Evolutionary conservation across 2,797 vertebrate species (phyloP), one percentile per base, ranked within the genome.

Genomic region (Chrysolophus pictus): DNA sequence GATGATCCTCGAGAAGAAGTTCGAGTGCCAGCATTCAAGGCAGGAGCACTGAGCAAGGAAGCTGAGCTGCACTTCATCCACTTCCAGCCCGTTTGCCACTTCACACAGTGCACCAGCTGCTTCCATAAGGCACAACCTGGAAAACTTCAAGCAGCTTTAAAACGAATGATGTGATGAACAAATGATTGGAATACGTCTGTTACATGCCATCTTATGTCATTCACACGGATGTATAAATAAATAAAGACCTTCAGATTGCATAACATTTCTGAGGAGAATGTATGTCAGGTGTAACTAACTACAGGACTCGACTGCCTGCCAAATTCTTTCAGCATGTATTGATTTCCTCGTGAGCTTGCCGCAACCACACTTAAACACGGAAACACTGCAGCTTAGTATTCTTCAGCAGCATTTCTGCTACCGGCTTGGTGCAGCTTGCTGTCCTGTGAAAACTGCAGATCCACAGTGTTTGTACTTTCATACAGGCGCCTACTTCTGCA

Each of bases 271-370:
- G 89, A 93, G 91, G 93, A 94, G 84, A 87, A 94, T 81, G 78
- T 91, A 83, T 16, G 91, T 88, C 96, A 95, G 91, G 93, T 97
- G 35, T 83, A 69, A 60, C 2, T 44, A 35, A 94, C 92, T 92
- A 53, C 91, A 93, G 90, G 76, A 85, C 93, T 92, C 85, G 86
- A 78, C 1, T 73, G 87, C 89, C 79, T 90, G 94, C 93, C 95
- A 96, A 86, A 96, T 95, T 96, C 96, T 93, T 97, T 91, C 77
- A 90, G 72, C 87, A 58, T 94, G 90, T 96, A 96, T 93, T 94
- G 93, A 93, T 96, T 96, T 97, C 96, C 96, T 95, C 95, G 90
- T 96, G 18, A 29, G 23, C 14, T 88, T 95, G 88, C 71, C 87
- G 51, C 60, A 87, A 12, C 53, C 33, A 69, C 79, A 53, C 84